phyloP scores from a whole-genome alignment of 1,140 invertebrate genomes.

The Plodia interpunctella region DNA sequence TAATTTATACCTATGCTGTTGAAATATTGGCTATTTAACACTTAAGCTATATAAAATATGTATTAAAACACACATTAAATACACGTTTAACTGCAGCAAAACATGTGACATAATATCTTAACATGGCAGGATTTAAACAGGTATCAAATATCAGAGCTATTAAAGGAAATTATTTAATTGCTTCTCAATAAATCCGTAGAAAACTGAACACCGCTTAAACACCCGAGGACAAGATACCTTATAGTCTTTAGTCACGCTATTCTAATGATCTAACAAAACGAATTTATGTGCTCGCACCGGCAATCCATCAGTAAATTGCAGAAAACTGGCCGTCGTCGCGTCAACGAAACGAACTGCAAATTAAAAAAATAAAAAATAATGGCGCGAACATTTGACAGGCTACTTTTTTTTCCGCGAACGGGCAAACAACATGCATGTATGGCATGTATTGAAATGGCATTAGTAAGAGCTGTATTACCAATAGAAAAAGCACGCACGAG shows the following conservation, averaged over 20 bases:
- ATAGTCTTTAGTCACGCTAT: slow-evolving; percentile 2
- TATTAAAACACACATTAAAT: too few relatives aligned
- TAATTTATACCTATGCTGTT: too few relatives aligned
- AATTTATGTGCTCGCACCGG: neutral
- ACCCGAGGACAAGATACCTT: slow-evolving; percentile 1
- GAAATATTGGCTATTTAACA: too few relatives aligned
- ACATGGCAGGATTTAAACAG: neutral
- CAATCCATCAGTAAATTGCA: slow-evolving; percentile 2
- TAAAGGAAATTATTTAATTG: slow-evolving; percentile 5
- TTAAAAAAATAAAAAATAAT: neutral
- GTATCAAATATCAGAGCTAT: slow-evolving; percentile 1
- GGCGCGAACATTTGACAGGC: slow-evolving; percentile 4
- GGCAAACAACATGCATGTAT: neutral
- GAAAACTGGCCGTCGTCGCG: slow-evolving; percentile 2
- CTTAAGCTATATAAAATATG: too few relatives aligned
- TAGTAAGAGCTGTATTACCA: neutral
- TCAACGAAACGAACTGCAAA: neutral
- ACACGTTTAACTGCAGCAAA: neutral
- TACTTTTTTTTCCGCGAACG: neutral
- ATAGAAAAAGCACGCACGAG: neutral
- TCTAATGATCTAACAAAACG: slow-evolving; percentile 2
- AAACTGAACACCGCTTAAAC: slow-evolving; percentile 3
- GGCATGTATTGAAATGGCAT: neutral
- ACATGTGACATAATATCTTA: neutral
- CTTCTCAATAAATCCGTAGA: neutral